Evolutionary conservation across 2,113 vertebrate species (phyloP).

Genomic region (Lasiurus cinereus): DNA sequence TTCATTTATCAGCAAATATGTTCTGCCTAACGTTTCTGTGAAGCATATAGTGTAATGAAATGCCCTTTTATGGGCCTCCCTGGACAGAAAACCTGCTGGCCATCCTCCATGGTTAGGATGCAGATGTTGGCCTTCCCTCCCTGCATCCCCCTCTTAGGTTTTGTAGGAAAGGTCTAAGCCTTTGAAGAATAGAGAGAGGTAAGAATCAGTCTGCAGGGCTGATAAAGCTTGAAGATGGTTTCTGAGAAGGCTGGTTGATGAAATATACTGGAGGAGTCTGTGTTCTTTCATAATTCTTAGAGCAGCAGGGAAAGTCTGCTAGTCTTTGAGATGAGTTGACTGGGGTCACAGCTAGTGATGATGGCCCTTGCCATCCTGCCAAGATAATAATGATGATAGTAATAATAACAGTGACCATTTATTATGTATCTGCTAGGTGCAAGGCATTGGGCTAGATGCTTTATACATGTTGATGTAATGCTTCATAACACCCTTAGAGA

Average conservation of each 20-base stretch:
- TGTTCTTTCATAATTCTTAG: neutral
- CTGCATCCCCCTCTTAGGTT: neutral
- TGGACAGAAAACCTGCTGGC: neutral
- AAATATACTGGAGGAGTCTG: neutral
- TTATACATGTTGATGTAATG: slow-evolving; percentile 11
- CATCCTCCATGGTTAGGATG: neutral
- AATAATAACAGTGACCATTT: slow-evolving; percentile 31
- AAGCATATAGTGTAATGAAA: neutral
- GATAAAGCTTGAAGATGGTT: neutral
- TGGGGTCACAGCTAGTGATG: neutral
- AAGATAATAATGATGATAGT: neutral
- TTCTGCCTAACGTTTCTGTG: neutral
- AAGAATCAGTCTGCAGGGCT: neutral
- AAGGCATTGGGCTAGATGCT: neutral
- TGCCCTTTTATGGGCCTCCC: neutral
- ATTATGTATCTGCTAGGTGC: slow-evolving; percentile 5
- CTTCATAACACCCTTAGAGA: slow-evolving; percentile 9
- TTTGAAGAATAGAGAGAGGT: neutral
- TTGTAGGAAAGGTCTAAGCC: neutral
- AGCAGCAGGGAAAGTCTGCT: neutral
- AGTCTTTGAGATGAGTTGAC: neutral
- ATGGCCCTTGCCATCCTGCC: neutral
- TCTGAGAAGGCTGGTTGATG: slow-evolving; percentile 25
- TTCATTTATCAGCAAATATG: neutral
- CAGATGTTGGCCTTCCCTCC: neutral